A percentile compares a stretch with the other conserved stretches of the same genome.
These are phyloP conservation scores for Cydia strobilella DNA, from an alignment of 1,140 invertebrate genomes.

Conservation along the genomic window DNA sequence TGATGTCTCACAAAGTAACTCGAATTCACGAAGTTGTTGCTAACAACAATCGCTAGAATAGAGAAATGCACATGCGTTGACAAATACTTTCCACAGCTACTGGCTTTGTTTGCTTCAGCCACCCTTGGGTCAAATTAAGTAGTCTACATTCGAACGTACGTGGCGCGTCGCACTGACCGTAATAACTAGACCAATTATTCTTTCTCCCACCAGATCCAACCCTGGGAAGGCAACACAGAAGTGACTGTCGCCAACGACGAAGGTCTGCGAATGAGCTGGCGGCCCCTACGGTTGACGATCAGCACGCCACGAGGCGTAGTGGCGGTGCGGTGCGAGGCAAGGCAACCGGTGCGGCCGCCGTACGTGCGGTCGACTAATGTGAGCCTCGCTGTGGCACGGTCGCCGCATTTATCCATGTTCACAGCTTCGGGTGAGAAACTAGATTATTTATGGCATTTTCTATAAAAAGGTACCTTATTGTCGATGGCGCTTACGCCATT, in stretches of 20 bases:
- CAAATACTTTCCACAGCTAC: too few relatives aligned
- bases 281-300: slow-evolving; percentile 52
- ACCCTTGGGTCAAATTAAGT: too few relatives aligned
- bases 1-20: too few relatives aligned
- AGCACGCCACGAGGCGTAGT: slow-evolving; percentile 48
- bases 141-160: too few relatives aligned
- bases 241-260: slow-evolving; percentile 55
- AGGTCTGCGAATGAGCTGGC: slow-evolving; percentile 62
- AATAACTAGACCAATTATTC: neutral
- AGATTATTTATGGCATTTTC: too few relatives aligned
- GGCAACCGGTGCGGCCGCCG: slow-evolving; percentile 59
- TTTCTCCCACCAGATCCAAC: slow-evolving; percentile 50
- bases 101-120: too few relatives aligned
- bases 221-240: slow-evolving; percentile 65
- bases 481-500: too few relatives aligned
- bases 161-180: too few relatives aligned
- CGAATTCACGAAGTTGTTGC: too few relatives aligned
- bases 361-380: slow-evolving; percentile 57
- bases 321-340: slow-evolving; percentile 61
- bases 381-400: slow-evolving; percentile 56
- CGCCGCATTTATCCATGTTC: slow-evolving; percentile 69
- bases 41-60: too few relatives aligned
- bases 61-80: too few relatives aligned
- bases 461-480: too few relatives aligned
- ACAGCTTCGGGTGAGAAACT: slow-evolving; percentile 61